A percentile compares a stretch with the other conserved stretches of the same genome.
These are phyloP conservation scores for Lasioglossum albipes DNA, from an alignment of 1,140 invertebrate genomes.

Conservation along the genomic window DNA sequence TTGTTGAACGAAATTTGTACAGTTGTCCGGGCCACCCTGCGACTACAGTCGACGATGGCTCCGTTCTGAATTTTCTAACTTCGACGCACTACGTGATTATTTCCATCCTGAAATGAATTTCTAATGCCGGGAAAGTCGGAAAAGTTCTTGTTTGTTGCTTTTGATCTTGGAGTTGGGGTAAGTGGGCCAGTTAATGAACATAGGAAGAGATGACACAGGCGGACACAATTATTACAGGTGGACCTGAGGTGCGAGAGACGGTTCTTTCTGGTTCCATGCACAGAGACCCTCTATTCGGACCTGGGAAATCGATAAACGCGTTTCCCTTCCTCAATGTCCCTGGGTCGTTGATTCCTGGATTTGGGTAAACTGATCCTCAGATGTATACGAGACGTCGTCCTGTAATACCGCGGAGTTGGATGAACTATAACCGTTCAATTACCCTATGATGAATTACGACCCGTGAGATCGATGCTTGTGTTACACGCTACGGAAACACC, in stretches of 20 bases:
- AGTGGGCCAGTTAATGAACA: too few species aligned
- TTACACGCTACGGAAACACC: not conserved
- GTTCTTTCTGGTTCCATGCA: not conserved
- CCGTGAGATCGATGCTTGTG: slow-evolving; percentile 34
- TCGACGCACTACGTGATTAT: not conserved
- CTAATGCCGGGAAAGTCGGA: too few species aligned
- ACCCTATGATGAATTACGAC: slow-evolving; percentile 35
- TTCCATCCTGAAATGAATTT: not conserved
- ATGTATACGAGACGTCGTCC: slow-evolving; percentile 15
- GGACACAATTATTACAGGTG: too few species aligned
- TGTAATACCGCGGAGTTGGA: slow-evolving; percentile 17
- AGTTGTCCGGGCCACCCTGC: not conserved
- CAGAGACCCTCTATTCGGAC: not conserved
- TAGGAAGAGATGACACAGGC: too few species aligned
- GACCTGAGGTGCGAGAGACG: not conserved
- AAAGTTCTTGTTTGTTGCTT: too few species aligned
- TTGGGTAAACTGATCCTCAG: slow-evolving; percentile 27
- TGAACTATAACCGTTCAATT: slow-evolving; percentile 39
- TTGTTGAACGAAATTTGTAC: slow-evolving; percentile 40
- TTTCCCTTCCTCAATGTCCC: not conserved
- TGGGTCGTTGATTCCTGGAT: slow-evolving; percentile 34
- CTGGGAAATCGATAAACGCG: slow-evolving; percentile 9
- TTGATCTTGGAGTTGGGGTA: too few species aligned
- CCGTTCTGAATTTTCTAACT: slow-evolving; percentile 32
- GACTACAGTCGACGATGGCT: not conserved